A percentile compares a stretch with the other conserved stretches of the same genome.
Conservation (phyloP, 2,113 vertebrate genomes). For the Sander lucioperca region DNA sequence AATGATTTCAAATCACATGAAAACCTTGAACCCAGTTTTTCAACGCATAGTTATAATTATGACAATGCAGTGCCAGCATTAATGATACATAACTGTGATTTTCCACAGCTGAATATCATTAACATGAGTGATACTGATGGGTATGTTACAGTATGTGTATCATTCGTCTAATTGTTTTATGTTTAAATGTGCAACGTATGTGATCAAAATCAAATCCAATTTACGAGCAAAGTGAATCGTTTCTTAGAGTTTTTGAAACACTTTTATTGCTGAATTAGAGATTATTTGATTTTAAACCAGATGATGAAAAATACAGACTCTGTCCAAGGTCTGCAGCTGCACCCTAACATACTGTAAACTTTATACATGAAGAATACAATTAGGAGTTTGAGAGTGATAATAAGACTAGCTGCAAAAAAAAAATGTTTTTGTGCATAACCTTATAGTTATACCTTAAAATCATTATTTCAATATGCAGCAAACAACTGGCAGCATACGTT, state of each 20-base stretch:
- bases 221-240: background rate
- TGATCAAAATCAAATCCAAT: background rate
- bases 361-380: background rate
- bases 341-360: background rate
- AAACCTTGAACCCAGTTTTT: background rate
- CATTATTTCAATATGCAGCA: background rate
- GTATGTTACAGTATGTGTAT: too few relatives aligned
- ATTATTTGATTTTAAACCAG: slow-evolving; percentile 7
- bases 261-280: slow-evolving; percentile 19
- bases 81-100: background rate
- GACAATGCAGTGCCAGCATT: background rate
- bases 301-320: background rate
- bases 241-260: background rate
- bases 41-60: background rate
- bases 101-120: background rate
- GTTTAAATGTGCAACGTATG: background rate
- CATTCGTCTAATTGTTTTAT: background rate
- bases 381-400: background rate
- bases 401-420: slow-evolving; percentile 2
- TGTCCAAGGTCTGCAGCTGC: slow-evolving; percentile 25
- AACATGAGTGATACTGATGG: background rate
- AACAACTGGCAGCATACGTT: background rate
- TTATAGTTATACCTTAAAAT: background rate
- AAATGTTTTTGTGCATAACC: background rate
- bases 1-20: background rate